Evolutionary conservation across 2,113 vertebrate species (phyloP).

Genomic region (Epinephelus moara): DNA sequence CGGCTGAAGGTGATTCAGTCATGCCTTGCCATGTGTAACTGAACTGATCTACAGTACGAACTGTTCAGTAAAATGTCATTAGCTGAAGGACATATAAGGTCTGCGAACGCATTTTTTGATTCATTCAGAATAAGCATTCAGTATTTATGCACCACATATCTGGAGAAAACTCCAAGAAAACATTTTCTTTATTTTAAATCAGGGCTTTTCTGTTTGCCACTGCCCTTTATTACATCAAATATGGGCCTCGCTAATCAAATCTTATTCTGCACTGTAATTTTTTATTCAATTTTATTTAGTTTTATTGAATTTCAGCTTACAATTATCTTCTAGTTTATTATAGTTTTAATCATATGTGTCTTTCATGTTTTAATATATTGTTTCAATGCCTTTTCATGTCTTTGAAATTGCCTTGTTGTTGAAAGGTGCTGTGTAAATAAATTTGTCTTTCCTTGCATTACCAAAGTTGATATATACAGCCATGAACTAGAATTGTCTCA

Average conservation of each 20-base stretch:
- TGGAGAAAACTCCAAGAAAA: neutral
- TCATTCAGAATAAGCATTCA: neutral
- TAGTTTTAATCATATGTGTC: neutral
- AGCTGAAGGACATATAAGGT: neutral
- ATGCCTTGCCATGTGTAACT: constrained; percentile 2
- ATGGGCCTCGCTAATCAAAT: neutral
- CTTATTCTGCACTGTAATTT: neutral
- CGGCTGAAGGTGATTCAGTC: constrained; percentile 32
- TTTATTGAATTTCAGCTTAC: neutral
- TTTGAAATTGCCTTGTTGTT: neutral
- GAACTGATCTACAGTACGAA: constrained; percentile 18
- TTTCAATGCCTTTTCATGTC: neutral
- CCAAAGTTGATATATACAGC: neutral
- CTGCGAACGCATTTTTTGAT: neutral
- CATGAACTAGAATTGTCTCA: neutral
- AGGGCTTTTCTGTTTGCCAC: no score
- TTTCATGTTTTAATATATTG: neutral
- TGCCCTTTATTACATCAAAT: neutral
- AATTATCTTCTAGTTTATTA: neutral
- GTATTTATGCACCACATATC: neutral
- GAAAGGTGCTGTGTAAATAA: neutral
- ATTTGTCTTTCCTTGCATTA: neutral
- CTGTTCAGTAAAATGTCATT: neutral
- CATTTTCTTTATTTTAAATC: no score
- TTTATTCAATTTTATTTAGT: neutral